Evolutionary conservation across 1,140 invertebrate species (phyloP), one percentile per base, ranked within the genome.

Genomic region (Drosophila insularis): DNA sequence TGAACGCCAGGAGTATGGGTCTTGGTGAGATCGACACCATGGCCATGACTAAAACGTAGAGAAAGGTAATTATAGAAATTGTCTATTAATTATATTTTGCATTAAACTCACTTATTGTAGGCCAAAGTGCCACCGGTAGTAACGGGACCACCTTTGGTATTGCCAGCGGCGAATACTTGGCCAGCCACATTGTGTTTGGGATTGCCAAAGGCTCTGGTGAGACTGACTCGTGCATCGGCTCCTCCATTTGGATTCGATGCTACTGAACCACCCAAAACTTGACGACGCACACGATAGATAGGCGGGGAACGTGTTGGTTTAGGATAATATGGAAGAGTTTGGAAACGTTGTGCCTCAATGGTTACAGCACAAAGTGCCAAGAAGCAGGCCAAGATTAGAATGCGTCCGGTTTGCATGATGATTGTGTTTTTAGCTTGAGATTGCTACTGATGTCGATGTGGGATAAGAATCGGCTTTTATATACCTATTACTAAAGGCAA

Each of bases 171-270:
- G 31, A 91, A 91, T 1, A 79, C 75, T 17, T 77, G 75, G 19
- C 85, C 89, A 37, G 76, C 76, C 0, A 91, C 19, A 72, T 91
- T 91, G 69, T 90, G 89, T 7, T 89, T 60, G 17, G 85, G 89
- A 32, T 43, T 78, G 8, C 89, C 89, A 50, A 91, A 81, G 1
- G 74, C 89, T 10, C 91, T 73, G 60, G 68, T 72, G 0, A 91
- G 76, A 11, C 70, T 43, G 13, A 91, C 0, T 0, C 71, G 71
- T 1, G 89, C 89, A 76, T 91, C 81, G 1, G 89, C 43, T 0
- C 89, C 89, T 5, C 89, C 89, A 60, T 68, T 75, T 1, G 89
- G 89, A 68, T 84, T 91, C 1, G 81, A 87, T 8, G 63, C 19
- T 21, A 90, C 6, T 4, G 81, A 87, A 7, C 89, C 89, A 6